These are phyloP conservation scores for Zaprionus camerounensis DNA, from an alignment of 1,140 invertebrate genomes.

Conservation along the genomic window DNA sequence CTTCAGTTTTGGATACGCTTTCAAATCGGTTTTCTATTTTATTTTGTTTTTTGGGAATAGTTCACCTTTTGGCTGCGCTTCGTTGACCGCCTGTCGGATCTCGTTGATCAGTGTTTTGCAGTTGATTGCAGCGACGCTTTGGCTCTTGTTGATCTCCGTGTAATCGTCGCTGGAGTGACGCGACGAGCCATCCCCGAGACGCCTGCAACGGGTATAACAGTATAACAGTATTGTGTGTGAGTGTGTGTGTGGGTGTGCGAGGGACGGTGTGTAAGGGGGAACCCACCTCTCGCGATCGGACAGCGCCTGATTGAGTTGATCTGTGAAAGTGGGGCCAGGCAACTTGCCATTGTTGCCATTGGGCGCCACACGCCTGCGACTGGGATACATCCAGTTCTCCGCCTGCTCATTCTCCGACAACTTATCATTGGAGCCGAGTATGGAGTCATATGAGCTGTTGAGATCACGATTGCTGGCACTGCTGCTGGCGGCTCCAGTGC, in stretches of 20 bases:
- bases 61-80: slow-evolving; percentile 92
- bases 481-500: slow-evolving; percentile 49
- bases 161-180: slow-evolving; percentile 87
- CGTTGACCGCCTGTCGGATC: slow-evolving; percentile 92
- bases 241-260: background rate
- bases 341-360: slow-evolving; percentile 82
- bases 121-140: slow-evolving; percentile 84
- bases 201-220: slow-evolving; percentile 67
- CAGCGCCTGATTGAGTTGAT: slow-evolving; percentile 93
- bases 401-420: slow-evolving; percentile 79
- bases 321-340: slow-evolving; percentile 89
- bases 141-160: slow-evolving; percentile 86
- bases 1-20: background rate
- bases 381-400: slow-evolving; percentile 84
- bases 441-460: slow-evolving; percentile 84
- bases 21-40: background rate
- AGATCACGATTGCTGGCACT: slow-evolving; percentile 79
- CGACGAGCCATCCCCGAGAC: slow-evolving; percentile 86
- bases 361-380: slow-evolving; percentile 80
- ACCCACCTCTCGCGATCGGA: slow-evolving; percentile 90
- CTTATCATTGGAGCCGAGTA: slow-evolving; percentile 84
- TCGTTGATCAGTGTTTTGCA: slow-evolving; percentile 92
- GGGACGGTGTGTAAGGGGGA: slow-evolving; percentile 1
- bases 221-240: slow-evolving; percentile 47
- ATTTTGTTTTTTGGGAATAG: slow-evolving; percentile 31